phyloP scores from a whole-genome alignment of 1,140 invertebrate genomes.

The Drosophila arizonae region DNA sequence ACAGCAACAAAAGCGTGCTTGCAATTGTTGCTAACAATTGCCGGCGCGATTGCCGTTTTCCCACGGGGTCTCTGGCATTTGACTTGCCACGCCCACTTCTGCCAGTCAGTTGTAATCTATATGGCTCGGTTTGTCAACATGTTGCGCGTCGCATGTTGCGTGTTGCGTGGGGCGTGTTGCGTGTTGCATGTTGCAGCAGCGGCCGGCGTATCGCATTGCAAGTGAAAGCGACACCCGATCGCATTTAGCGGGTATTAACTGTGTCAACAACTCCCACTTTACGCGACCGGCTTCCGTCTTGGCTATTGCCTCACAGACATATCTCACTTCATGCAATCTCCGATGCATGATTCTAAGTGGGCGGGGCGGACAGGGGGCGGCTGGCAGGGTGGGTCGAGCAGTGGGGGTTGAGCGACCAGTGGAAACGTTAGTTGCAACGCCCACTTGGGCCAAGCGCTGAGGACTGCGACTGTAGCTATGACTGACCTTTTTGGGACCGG shows the following conservation, averaged over 20 bases:
- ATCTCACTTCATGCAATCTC: constrained; percentile 7
- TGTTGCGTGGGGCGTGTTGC: constrained; percentile 28
- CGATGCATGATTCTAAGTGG: neutral
- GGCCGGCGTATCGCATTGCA: constrained; percentile 22
- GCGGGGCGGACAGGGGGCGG: neutral
- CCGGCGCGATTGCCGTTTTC: constrained; percentile 21
- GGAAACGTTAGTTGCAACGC: constrained; percentile 70
- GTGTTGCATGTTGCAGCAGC: constrained; percentile 24
- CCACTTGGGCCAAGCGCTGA: constrained; percentile 39
- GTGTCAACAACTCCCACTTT: neutral
- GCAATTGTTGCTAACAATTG: constrained; percentile 45
- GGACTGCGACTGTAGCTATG: neutral
- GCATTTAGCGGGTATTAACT: constrained; percentile 1
- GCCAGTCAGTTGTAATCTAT: constrained; percentile 8
- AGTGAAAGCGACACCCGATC: constrained; percentile 44
- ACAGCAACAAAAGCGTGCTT: constrained; percentile 22
- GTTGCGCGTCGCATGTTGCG: constrained; percentile 28
- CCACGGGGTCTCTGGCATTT: constrained; percentile 70
- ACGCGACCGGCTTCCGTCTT: constrained; percentile 23
- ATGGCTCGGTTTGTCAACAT: constrained; percentile 26
- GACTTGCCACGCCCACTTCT: constrained; percentile 25
- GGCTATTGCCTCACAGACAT: constrained; percentile 9
- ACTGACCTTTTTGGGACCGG: constrained; percentile 58
- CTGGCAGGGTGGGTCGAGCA: neutral
- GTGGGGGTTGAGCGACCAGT: neutral